A percentile compares a stretch with the other conserved stretches of the same genome.
Conservation (phyloP, 2,113 vertebrate genomes). For the Corythornis vintsioides region DNA sequence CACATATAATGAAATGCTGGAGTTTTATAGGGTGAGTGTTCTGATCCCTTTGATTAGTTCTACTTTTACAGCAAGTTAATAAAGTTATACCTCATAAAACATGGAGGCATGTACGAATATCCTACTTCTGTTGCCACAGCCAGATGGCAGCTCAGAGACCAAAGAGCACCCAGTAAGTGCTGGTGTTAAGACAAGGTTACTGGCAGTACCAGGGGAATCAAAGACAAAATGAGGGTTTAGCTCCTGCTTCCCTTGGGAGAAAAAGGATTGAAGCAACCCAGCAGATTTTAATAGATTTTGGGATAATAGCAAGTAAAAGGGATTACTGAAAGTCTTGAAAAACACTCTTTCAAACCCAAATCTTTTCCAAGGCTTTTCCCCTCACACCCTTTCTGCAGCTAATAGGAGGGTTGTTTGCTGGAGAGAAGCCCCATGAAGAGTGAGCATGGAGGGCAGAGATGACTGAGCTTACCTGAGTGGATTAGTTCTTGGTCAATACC, state of each 20-base stretch:
- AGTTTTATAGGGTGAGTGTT: not conserved
- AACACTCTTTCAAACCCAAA: conserved; percentile 54
- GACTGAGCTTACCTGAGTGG: not conserved
- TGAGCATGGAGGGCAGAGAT: not conserved
- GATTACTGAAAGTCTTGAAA: conserved; percentile 62
- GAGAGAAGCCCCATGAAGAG: conserved; percentile 31
- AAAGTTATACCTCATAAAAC: not conserved
- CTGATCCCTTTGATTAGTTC: not conserved
- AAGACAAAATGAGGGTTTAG: not conserved
- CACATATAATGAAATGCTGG: not conserved
- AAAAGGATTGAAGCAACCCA: conserved; percentile 23
- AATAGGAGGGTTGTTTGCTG: conserved; percentile 52
- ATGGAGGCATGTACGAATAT: not conserved
- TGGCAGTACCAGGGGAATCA: not conserved
- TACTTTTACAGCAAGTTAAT: not conserved
- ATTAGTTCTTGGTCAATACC: not conserved
- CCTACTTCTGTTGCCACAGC: not conserved
- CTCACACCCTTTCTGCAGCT: conserved; percentile 44
- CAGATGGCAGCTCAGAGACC: not conserved
- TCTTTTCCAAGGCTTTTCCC: conserved; percentile 63
- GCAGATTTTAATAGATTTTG: conserved; percentile 40
- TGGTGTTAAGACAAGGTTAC: not conserved
- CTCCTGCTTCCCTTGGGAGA: conserved; percentile 15
- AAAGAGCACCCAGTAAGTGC: not conserved
- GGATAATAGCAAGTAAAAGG: conserved; percentile 40